Evolutionary conservation across 2,888 invertebrate genomes (phyloP).

Genomic region (Rotaria socialis): DNA sequence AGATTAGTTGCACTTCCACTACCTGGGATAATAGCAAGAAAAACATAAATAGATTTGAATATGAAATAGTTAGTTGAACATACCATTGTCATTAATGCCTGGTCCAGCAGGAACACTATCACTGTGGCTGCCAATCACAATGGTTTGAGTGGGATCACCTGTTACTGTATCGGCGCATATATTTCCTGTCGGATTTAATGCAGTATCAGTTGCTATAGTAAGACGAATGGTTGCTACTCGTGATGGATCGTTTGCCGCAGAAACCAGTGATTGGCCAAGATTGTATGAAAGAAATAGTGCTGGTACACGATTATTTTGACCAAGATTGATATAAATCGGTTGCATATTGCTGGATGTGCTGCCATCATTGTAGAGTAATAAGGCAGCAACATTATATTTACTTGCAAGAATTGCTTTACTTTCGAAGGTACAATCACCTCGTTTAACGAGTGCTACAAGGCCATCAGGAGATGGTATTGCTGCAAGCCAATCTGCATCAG

Average conservation of each 20-base stretch:
- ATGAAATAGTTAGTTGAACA: background rate
- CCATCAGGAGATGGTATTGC: background rate
- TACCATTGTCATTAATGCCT: slow-evolving; percentile 32
- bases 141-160: background rate
- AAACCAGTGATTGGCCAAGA: background rate
- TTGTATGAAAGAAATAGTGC: background rate
- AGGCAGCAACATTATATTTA: background rate
- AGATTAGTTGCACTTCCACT: slow-evolving; percentile 16
- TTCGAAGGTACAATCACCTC: slow-evolving; percentile 9
- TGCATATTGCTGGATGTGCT: background rate
- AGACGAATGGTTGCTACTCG: background rate
- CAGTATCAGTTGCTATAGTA: background rate
- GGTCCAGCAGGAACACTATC: slow-evolving; percentile 15
- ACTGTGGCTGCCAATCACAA: background rate
- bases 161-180: background rate
- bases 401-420: background rate
- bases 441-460: background rate
- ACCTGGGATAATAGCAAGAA: background rate
- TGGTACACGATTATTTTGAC: background rate
- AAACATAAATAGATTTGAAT: background rate
- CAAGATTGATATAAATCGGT: background rate
- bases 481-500: background rate
- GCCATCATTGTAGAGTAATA: background rate
- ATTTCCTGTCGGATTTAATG: background rate
- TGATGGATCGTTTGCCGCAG: background rate